These are phyloP conservation scores for Tipula helvola DNA, from an alignment of 2,888 invertebrate species.

Conservation along the genomic window DNA sequence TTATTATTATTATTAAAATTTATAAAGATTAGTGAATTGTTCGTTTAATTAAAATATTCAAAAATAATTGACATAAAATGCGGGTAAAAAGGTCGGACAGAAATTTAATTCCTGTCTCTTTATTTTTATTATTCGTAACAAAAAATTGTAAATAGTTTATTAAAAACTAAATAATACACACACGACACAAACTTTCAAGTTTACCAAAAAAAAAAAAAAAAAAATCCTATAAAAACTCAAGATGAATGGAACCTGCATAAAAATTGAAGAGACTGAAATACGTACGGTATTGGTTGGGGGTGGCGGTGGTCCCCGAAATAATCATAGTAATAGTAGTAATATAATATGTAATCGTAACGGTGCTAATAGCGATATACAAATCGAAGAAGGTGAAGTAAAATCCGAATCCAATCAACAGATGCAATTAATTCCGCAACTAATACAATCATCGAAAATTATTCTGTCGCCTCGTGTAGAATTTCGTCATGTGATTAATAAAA, in stretches of 20 bases:
- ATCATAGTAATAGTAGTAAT: not conserved
- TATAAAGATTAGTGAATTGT: not conserved
- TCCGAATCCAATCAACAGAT: not conserved
- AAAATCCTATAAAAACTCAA: not conserved
- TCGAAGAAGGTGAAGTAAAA: not conserved
- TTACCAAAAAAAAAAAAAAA: not conserved
- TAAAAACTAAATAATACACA: not conserved
- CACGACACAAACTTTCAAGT: not conserved
- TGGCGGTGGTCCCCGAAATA: not conserved
- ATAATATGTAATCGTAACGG: not conserved
- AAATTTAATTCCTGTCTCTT: not conserved
- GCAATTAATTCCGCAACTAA: not conserved
- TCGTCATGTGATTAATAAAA: not conserved
- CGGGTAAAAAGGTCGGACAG: conserved; percentile 8
- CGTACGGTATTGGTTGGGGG: not conserved
- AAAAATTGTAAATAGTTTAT: not conserved
- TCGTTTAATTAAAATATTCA: not conserved
- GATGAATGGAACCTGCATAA: conserved; percentile 6
- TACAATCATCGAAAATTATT: not conserved
- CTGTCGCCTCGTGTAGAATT: not conserved
- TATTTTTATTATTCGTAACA: not conserved
- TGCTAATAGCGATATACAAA: not conserved
- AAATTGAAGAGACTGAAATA: not conserved
- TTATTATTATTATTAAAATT: not conserved
- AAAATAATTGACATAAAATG: not conserved